Evolutionary conservation across 1,140 invertebrate species (phyloP), one percentile per base, ranked within the genome.

Genomic region (Scaptomyza montana): DNA sequence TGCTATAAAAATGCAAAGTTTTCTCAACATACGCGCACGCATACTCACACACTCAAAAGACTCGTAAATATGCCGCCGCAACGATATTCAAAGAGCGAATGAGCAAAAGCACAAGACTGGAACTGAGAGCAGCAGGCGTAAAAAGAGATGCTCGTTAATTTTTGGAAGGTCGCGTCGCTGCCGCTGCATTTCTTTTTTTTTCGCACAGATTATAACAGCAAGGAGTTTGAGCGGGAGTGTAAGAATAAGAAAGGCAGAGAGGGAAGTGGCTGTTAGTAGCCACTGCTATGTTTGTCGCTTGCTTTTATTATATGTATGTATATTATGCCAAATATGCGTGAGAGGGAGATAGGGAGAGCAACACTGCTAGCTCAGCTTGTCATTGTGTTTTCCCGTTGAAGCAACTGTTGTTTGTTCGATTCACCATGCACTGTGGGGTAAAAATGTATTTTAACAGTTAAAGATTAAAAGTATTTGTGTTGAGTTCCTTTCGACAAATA

Each of bases 51-150:
- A 21, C 57, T 62, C 67, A 47, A 21, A 36, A 3, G 51, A 69
- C 28, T 87, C 82, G 82, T 82, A 87, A 87, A 87, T 87, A 87
- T 79, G 75, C 68, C 49, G 57, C 50, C 51, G 68, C 56, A 57
- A 65, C 68, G 70, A 74, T 80, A 85, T 80, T 85, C 78, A 85
- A 62, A 43, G 10, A 16, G 46, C 12, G 19, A 33, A 39, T 39
- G 47, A 43, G 36, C n/a, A 39, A 8, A 30, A 36, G 21, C 21
- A 28, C 51, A 41, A 57, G 64, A 36, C 33, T 36, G 33, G 33
- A 36, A 36, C 7, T 9, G 36, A 33, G 16, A 25, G n/a, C 45
- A 46, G 12, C 33, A 47, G 28, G 41, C 55, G 55, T 53, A 8
- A 59, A 33, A 51, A 33, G 51, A 69, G 57, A 49, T 33, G 74